These are phyloP conservation scores for Hippopotamus amphibius DNA, from an alignment of 2,113 vertebrate species.

Conservation along the genomic window DNA sequence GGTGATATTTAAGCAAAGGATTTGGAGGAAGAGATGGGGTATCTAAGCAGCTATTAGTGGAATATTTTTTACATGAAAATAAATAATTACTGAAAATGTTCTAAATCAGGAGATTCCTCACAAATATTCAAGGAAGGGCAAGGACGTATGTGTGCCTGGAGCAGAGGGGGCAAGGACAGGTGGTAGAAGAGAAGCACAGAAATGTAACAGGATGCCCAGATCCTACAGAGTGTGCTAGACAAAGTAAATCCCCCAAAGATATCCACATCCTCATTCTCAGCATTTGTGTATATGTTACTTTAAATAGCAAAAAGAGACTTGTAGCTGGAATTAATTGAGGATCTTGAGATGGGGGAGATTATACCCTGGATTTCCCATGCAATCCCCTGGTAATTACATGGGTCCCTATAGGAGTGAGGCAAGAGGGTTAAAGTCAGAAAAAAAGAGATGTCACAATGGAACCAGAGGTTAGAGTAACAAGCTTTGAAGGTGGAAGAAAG, in stretches of 20 bases:
- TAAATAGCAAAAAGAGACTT: neutral
- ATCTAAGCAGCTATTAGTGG: neutral
- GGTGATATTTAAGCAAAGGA: neutral
- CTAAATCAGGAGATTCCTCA: neutral
- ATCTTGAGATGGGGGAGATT: neutral
- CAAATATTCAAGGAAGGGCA: neutral
- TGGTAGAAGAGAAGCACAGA: too few species aligned
- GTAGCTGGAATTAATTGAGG: neutral
- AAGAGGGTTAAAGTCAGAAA: neutral
- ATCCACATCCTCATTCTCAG: neutral
- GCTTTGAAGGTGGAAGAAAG: neutral
- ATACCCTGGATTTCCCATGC: neutral
- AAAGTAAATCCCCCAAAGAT: neutral
- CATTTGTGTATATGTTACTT: neutral
- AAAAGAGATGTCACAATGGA: neutral
- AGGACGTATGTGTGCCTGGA: neutral
- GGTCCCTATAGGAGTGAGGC: neutral
- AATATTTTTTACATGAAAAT: neutral
- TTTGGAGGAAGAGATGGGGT: neutral
- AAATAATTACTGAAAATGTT: neutral
- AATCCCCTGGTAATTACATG: neutral
- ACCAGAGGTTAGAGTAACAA: neutral
- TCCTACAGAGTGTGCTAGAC: neutral
- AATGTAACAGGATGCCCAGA: neutral
- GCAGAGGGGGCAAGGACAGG: neutral